Evolutionary conservation across 2,888 invertebrate genomes (phyloP), one percentile per base, ranked within the genome.

Genomic region (Gymnosoma rotundatum): DNA sequence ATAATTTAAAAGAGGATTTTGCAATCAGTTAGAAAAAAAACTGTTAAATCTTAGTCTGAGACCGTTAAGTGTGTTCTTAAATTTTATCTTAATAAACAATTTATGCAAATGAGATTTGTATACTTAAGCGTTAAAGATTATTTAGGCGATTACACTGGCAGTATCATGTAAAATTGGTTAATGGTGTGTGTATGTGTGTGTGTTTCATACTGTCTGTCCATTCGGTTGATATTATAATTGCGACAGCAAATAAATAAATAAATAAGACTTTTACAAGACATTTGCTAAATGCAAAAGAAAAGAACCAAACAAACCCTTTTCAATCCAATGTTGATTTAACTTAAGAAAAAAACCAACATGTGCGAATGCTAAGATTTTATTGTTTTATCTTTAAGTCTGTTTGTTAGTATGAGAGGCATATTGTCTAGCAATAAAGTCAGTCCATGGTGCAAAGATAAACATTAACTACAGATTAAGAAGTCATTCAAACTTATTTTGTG

Each of bases 11-110:
- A 58, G 50, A 56, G 64, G 36, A 75, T 52, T 73, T 8, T 32
- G 32, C 32, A 32, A 32, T 32, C 60, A 60, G 60, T 14, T 12
- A 18, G 12, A 60, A 5, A n/a, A 50, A 50, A 38, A 48, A 16
- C 18, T 50, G 12, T 56, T n/a, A 54, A 52, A 18, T 52, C 63
- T 58, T 36, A 16, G 60, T 52, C 42, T 21, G 20, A 63, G 66
- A 7, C 42, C 14, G 50, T 48, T 50, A n/a, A 18, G 12, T 58
- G 21, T 48, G 36, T 58, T 72, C 64, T 38, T 56, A 66, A 83
- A 52, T 76, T 88, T 89, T 89, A 89, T 89, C 89, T 89, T 89
- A 89, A 89, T 89, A 89, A 89, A 88, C 87, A 89, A 89, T 89
- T 89, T 89, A 89, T 89, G 89, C 87, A 86, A 87, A 87, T 87